Conservation (phyloP, 37 sponge, comb jelly and placozoan genomes). For the Oscarella lobularis region DNA sequence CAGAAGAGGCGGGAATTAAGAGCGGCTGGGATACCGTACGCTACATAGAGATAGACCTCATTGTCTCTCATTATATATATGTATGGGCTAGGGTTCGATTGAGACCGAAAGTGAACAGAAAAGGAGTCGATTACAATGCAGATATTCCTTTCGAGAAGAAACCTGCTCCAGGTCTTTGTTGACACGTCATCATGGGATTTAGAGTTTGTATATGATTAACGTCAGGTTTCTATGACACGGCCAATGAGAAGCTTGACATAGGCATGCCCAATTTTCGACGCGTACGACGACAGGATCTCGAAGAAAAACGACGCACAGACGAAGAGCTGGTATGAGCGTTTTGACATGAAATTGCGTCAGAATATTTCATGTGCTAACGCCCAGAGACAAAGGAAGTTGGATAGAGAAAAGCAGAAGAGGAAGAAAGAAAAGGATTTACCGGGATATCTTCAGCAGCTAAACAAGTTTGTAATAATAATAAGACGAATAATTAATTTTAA, state of each 20-base stretch:
- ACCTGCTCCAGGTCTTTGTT: slow-evolving; percentile 32
- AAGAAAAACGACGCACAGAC: slow-evolving; percentile 60
- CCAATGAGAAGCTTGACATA: slow-evolving; percentile 33
- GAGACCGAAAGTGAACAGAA: slow-evolving; percentile 25
- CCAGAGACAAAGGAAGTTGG: slow-evolving; percentile 66
- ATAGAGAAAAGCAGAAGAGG: slow-evolving; percentile 72
- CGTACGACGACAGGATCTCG: slow-evolving; percentile 61
- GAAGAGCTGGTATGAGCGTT: slow-evolving; percentile 39
- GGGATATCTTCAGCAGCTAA: slow-evolving; percentile 65
- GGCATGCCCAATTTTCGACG: slow-evolving; percentile 41
- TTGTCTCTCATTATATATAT: background rate
- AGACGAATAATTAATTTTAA: slow-evolving; percentile 1
- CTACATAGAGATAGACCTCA: too few relatives aligned
- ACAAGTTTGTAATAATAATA: slow-evolving; percentile 30
- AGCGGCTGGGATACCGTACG: slow-evolving; percentile 85
- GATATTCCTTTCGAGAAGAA: slow-evolving; percentile 98
- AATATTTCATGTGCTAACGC: too few relatives aligned
- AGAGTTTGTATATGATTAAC: background rate
- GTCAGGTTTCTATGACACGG: slow-evolving; percentile 89
- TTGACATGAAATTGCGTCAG: background rate
- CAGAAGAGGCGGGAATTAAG: slow-evolving; percentile 89
- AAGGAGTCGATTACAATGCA: slow-evolving; percentile 67
- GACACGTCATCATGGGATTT: background rate
- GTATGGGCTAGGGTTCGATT: slow-evolving; percentile 16
- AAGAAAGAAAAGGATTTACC: slow-evolving; percentile 72